These are phyloP conservation scores for Tragelaphus oryx DNA, from an alignment of 2,797 vertebrate genomes.

Conservation along the genomic window DNA sequence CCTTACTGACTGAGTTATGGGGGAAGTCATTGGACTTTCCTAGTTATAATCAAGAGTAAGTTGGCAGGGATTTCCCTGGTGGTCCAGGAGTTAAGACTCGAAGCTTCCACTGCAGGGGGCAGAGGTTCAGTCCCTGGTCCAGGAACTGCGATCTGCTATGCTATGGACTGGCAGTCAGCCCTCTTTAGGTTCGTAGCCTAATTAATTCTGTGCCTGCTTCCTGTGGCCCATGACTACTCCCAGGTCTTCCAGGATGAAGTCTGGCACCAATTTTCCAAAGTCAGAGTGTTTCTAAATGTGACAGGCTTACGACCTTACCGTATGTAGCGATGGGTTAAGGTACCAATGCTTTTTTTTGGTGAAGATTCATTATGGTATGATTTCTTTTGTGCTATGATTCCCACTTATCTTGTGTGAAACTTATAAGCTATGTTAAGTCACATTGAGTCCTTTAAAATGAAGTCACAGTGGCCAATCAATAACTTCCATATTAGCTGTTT, in stretches of 20 bases:
- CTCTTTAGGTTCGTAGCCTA: background rate
- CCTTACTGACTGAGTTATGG: background rate
- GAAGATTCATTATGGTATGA: background rate
- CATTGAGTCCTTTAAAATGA: background rate
- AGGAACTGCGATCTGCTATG: background rate
- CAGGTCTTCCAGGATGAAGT: background rate
- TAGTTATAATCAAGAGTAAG: accelerated
- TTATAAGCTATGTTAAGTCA: background rate
- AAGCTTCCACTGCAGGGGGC: accelerated
- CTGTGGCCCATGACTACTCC: too few species aligned
- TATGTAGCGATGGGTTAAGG: background rate
- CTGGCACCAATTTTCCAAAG: background rate
- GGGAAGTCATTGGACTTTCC: background rate
- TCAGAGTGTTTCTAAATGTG: too few species aligned
- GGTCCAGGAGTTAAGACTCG: background rate
- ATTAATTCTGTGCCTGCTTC: background rate
- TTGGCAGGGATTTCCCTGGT: background rate
- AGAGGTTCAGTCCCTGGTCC: background rate
- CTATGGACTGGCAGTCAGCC: background rate
- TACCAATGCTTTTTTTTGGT: background rate
- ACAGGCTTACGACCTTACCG: accelerated
- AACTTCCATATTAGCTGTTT: background rate
- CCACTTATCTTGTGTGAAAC: background rate
- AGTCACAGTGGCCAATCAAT: background rate
- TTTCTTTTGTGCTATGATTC: background rate